Percentiles rank a stretch among this genome's conserved stretches.
These are phyloP conservation scores for Hymenopus coronatus DNA, from an alignment of 2,888 invertebrate genomes.

Conservation along the genomic window DNA sequence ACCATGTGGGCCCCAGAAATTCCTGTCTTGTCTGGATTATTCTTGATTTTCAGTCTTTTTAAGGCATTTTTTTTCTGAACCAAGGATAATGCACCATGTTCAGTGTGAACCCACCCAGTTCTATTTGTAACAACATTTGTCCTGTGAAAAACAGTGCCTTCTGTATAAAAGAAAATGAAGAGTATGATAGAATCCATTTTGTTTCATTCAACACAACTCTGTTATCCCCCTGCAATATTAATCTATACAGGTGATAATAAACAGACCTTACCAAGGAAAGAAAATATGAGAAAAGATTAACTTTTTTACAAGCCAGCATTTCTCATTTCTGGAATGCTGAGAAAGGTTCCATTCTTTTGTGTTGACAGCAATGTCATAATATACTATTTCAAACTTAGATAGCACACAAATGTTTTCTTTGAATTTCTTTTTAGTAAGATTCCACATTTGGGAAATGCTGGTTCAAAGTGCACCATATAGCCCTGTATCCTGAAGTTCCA, in stretches of 20 bases:
- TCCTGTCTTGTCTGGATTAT: background rate
- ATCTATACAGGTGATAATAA: slow-evolving; percentile 1
- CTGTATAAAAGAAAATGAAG: slow-evolving; percentile 17
- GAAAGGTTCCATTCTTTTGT: too few relatives aligned
- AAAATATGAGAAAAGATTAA: background rate
- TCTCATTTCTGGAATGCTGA: background rate
- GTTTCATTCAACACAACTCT: slow-evolving; percentile 5
- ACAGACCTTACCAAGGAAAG: background rate
- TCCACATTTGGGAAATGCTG: background rate
- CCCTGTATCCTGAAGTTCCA: background rate
- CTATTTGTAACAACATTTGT: slow-evolving; percentile 21
- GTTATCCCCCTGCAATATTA: slow-evolving; percentile 15
- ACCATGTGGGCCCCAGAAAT: background rate
- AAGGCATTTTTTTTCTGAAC: background rate
- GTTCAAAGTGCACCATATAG: background rate
- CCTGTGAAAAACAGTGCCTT: slow-evolving; percentile 26
- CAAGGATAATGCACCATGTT: background rate
- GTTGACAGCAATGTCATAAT: background rate
- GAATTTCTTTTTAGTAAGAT: background rate
- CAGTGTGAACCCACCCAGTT: slow-evolving; percentile 1
- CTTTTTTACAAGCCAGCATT: background rate
- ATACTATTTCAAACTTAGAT: background rate
- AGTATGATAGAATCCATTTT: slow-evolving; percentile 4
- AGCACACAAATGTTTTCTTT: background rate
- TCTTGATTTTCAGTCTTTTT: background rate